phyloP scores from a whole-genome alignment of 2,113 vertebrate species.

The Sebastes schlegelii region DNA sequence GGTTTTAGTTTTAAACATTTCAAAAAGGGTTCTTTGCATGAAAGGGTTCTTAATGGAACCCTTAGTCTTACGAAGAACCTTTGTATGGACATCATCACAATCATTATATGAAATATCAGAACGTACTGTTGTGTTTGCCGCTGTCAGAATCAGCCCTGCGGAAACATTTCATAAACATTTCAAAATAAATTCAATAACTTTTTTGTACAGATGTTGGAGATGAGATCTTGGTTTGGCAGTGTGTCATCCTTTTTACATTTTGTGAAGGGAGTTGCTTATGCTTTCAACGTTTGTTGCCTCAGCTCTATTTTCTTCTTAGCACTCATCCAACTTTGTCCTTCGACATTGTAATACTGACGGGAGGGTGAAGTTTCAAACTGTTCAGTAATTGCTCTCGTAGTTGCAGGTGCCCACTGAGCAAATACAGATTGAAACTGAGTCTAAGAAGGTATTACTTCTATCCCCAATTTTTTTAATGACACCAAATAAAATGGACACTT shows the following conservation, averaged over 20 bases:
- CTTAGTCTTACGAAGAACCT: too few species aligned
- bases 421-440: not conserved
- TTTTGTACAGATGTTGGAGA: not conserved
- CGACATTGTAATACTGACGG: not conserved
- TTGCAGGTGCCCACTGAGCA: not conserved
- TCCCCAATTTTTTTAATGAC: not conserved
- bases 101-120: not conserved
- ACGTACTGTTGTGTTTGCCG: not conserved
- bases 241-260: not conserved
- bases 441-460: not conserved
- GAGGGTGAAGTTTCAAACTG: not conserved
- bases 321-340: not conserved
- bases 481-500: not conserved
- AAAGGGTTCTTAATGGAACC: too few species aligned
- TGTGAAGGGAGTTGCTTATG: not conserved
- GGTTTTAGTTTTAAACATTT: too few species aligned
- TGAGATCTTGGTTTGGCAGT: not conserved
- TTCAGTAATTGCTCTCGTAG: not conserved
- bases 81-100: too few species aligned
- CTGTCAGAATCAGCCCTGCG: not conserved
- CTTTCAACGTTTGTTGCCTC: not conserved
- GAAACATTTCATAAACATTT: not conserved
- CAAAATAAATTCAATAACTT: not conserved
- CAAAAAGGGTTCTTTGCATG: too few species aligned
- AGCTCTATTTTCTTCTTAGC: not conserved